Evolutionary conservation across 2,888 invertebrate species (phyloP).

Genomic region (Thelaira solivaga): DNA sequence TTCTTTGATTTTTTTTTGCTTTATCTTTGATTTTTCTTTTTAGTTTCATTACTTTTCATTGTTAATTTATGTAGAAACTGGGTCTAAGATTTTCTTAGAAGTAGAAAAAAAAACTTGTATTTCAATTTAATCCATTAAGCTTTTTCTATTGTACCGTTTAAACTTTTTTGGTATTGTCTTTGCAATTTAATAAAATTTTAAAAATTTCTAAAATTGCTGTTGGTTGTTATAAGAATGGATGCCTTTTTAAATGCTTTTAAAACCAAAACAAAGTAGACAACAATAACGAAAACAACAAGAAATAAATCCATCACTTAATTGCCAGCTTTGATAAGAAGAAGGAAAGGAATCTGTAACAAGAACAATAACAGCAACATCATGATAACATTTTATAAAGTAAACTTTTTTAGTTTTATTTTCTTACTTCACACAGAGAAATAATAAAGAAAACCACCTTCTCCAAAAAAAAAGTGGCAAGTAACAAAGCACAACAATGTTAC

Average conservation of each 20-base stretch:
- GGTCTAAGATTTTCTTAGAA: neutral
- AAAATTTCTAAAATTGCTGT: constrained; percentile 1
- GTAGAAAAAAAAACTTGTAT: constrained; percentile 20
- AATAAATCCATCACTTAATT: constrained; percentile 23
- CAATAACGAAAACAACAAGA: neutral
- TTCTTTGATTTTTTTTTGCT: neutral
- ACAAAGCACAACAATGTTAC: constrained; percentile 16
- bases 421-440: neutral
- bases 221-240: constrained; percentile 14
- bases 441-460: constrained; percentile 20
- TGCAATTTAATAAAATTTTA: constrained; percentile 24
- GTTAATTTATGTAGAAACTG: neutral
- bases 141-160: neutral
- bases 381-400: no score
- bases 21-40: no score
- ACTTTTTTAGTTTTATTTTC: no score
- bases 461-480: constrained; percentile 17
- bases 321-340: constrained; percentile 14
- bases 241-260: constrained; percentile 49
- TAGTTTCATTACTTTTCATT: neutral
- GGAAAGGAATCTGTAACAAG: neutral
- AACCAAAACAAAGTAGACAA: constrained; percentile 38
- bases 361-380: constrained; percentile 19
- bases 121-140: constrained; percentile 49
- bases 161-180: neutral